These are phyloP conservation scores for Zaprionus camerounensis DNA, from an alignment of 1,140 invertebrate genomes.

Conservation along the genomic window DNA sequence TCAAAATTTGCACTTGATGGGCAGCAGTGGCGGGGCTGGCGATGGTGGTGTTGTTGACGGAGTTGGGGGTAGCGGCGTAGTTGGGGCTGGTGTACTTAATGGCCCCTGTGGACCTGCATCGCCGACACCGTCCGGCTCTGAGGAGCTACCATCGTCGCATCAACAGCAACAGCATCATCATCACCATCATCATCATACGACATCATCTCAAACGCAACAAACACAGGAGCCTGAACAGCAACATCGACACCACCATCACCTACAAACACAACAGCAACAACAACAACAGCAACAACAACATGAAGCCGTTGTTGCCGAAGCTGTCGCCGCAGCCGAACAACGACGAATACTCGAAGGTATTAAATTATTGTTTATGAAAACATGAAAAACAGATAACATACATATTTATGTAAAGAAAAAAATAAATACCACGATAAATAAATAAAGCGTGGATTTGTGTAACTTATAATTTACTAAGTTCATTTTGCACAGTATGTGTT, in stretches of 20 bases:
- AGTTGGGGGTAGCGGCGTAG: constrained; percentile 14
- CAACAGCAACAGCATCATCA: constrained; percentile 48
- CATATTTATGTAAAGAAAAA: constrained; percentile 37
- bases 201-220: constrained; percentile 58
- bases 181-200: constrained; percentile 50
- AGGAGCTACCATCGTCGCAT: constrained; percentile 49
- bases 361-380: constrained; percentile 65
- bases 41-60: constrained; percentile 34
- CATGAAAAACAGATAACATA: constrained; percentile 50
- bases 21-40: constrained; percentile 37
- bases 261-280: constrained; percentile 45
- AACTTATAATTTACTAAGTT: constrained; percentile 56
- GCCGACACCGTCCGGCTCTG: constrained; percentile 72
- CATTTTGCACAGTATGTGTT: constrained; percentile 15
- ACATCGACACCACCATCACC: constrained; percentile 49
- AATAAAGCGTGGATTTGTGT: constrained; percentile 53
- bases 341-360: constrained; percentile 84
- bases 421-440: constrained; percentile 24
- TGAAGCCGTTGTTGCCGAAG: constrained; percentile 67
- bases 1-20: constrained; percentile 71
- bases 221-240: constrained; percentile 49
- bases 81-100: constrained; percentile 27
- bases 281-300: constrained; percentile 62
- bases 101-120: constrained; percentile 75
- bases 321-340: constrained; percentile 78